These are phyloP conservation scores for Laspeyria flexula DNA, from an alignment of 2,888 invertebrate species.

Conservation along the genomic window DNA sequence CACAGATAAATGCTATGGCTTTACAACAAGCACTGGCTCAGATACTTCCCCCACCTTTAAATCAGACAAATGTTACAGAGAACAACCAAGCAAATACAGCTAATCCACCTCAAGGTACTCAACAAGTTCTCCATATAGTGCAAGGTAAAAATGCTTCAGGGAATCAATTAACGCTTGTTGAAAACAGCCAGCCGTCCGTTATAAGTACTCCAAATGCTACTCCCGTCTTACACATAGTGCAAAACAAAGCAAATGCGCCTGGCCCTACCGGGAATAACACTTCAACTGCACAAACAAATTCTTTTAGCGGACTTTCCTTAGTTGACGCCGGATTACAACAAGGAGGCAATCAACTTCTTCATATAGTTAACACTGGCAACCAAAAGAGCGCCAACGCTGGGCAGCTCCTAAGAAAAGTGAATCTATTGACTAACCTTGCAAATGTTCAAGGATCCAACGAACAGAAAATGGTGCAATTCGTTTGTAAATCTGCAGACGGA, in stretches of 20 bases:
- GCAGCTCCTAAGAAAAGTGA: constrained; percentile 80
- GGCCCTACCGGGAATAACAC: constrained; percentile 58
- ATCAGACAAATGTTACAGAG: constrained; percentile 64
- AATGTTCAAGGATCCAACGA: constrained; percentile 80
- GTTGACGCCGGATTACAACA: constrained; percentile 77
- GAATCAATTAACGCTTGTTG: constrained; percentile 74
- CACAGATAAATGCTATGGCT: constrained; percentile 74
- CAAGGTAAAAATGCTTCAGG: constrained; percentile 77
- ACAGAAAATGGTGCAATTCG: constrained; percentile 87
- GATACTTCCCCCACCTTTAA: constrained; percentile 77
- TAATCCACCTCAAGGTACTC: constrained; percentile 42
- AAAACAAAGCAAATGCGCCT: constrained; percentile 65
- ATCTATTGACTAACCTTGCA: constrained; percentile 77
- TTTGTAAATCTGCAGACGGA: constrained; percentile 87
- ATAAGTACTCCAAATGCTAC: constrained; percentile 70
- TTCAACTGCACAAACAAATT: constrained; percentile 58
- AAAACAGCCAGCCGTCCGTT: constrained; percentile 73
- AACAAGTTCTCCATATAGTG: constrained; percentile 80
- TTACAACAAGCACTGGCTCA: constrained; percentile 81
- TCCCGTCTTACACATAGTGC: constrained; percentile 80
- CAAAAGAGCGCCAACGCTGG: constrained; percentile 70
- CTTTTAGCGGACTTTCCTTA: constrained; percentile 74
- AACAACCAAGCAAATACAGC: constrained; percentile 58
- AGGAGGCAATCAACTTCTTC: constrained; percentile 79
- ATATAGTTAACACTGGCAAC: constrained; percentile 78